Conservation (phyloP, 2,888 invertebrate genomes). For the Agonum fuliginosum region DNA sequence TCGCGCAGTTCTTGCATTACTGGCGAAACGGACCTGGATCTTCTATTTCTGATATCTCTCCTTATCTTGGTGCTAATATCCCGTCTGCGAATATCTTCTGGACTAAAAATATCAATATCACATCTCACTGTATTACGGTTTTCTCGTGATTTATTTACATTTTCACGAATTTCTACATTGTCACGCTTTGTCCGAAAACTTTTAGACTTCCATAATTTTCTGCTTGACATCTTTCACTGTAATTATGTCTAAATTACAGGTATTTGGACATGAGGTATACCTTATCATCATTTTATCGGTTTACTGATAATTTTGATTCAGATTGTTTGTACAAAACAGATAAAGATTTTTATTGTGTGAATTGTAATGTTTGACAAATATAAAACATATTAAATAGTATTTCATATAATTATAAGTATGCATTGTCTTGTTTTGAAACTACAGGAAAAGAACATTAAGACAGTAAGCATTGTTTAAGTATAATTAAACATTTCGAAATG, state of each 20-base stretch:
- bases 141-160: not conserved
- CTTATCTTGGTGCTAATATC: not conserved
- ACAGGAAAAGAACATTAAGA: too few relatives aligned
- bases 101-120: conserved; percentile 2
- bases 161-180: conserved; percentile 19
- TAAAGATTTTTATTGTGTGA: not conserved
- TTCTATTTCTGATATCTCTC: conserved; percentile 17
- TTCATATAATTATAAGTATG: too few relatives aligned
- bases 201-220: conserved; percentile 28
- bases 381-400: too few relatives aligned
- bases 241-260: not conserved
- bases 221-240: conserved; percentile 3
- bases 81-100: conserved; percentile 1
- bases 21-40: conserved; percentile 52
- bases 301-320: conserved; percentile 16
- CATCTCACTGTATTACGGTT: conserved; percentile 1
- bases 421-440: too few relatives aligned
- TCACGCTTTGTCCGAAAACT: conserved; percentile 24
- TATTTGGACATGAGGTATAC: not conserved
- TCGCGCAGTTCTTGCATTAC: conserved; percentile 39
- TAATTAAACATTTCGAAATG: not conserved
- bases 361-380: too few relatives aligned
- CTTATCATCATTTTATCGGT: conserved; percentile 36
- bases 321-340: conserved; percentile 24
- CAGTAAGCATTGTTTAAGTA: not conserved